A percentile compares a stretch with the other conserved stretches of the same genome.
Evolutionary conservation across 1,140 invertebrate species (phyloP).

Genomic region (Leptinotarsa undecemlineata): DNA sequence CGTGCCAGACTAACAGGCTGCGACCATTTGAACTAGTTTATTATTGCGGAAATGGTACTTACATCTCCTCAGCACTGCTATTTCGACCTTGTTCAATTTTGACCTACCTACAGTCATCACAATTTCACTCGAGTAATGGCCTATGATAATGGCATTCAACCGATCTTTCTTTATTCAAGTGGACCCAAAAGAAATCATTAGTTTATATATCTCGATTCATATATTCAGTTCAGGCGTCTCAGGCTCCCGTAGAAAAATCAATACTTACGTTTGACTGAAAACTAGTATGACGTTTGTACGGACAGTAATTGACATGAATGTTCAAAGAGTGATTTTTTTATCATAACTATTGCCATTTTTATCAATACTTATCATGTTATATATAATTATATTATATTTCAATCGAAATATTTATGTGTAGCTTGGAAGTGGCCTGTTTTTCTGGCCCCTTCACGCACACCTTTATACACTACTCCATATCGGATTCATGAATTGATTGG

Average conservation of each 20-base stretch:
- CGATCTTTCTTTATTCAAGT: neutral
- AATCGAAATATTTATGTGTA: slow-evolving; percentile 30
- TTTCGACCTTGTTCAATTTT: neutral
- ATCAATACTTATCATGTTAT: neutral
- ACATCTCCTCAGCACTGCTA: neutral
- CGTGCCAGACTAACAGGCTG: slow-evolving; percentile 37
- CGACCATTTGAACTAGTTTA: neutral
- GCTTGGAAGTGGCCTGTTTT: slow-evolving; percentile 41
- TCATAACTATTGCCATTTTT: neutral
- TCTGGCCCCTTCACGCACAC: slow-evolving; percentile 50
- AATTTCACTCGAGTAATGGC: neutral
- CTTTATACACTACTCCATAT: slow-evolving; percentile 55
- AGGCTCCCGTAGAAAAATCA: no score
- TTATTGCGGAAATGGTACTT: slow-evolving; percentile 24
- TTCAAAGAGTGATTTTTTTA: neutral
- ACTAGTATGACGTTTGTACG: neutral
- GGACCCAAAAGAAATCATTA: neutral
- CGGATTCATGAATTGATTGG: slow-evolving; percentile 45
- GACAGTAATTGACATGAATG: neutral
- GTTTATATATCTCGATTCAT: neutral
- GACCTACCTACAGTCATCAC: slow-evolving; percentile 1
- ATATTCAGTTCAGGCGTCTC: neutral
- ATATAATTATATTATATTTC: slow-evolving; percentile 29
- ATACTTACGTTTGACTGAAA: no score
- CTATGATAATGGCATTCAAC: slow-evolving; percentile 2